These are phyloP conservation scores for Trissolcus brochymenae DNA, from an alignment of 2,888 invertebrate genomes.

Conservation along the genomic window DNA sequence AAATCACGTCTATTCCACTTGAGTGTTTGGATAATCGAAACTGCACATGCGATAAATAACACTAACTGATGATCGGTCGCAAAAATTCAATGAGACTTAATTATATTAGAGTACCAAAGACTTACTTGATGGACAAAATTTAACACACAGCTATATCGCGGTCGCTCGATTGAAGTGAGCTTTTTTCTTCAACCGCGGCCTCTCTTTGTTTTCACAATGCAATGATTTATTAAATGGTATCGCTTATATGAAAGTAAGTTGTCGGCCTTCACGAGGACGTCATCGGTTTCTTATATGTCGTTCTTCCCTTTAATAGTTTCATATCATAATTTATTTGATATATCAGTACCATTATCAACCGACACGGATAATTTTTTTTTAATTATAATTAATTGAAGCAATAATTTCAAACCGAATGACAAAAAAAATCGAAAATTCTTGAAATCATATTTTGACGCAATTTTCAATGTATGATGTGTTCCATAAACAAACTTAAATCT, in stretches of 20 bases:
- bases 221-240: slow-evolving; percentile 40
- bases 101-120: slow-evolving; percentile 37
- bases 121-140: slow-evolving; percentile 42
- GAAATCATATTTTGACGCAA: too few species aligned
- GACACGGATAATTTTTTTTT: background rate
- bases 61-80: slow-evolving; percentile 49
- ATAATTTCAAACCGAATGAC: background rate
- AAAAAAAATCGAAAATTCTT: too few species aligned
- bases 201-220: slow-evolving; percentile 30
- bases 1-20: slow-evolving; percentile 42
- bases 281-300: slow-evolving; percentile 4
- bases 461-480: too few species aligned
- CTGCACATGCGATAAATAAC: slow-evolving; percentile 41
- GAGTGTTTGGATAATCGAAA: slow-evolving; percentile 51
- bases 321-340: slow-evolving; percentile 1
- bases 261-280: slow-evolving; percentile 26
- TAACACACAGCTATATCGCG: slow-evolving; percentile 30
- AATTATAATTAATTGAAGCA: background rate
- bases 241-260: slow-evolving; percentile 30
- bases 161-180: slow-evolving; percentile 21
- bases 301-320: background rate
- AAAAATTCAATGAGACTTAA: slow-evolving; percentile 40
- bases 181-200: slow-evolving; percentile 16
- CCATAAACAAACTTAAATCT: too few species aligned
- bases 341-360: background rate